Conservation (phyloP, 2,113 vertebrate species). For the Chelonoidis abingdonii region DNA sequence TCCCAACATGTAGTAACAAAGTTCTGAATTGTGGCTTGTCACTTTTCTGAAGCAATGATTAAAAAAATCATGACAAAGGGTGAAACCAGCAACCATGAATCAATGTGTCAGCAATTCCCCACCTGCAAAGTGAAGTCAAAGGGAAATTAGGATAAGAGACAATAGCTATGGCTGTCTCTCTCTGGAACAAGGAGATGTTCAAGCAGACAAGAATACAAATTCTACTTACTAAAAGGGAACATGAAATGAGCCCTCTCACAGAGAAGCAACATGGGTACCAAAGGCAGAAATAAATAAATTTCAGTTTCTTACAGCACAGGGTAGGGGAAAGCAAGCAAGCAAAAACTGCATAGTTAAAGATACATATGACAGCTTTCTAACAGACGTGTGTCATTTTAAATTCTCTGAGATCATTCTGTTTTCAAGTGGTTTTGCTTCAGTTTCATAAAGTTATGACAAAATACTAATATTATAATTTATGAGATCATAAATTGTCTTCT, state of each 20-base stretch:
- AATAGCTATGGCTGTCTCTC: not conserved
- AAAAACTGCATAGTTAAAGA: slow-evolving; percentile 12
- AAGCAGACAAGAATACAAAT: not conserved
- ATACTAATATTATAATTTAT: slow-evolving; percentile 6
- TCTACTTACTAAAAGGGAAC: slow-evolving; percentile 14
- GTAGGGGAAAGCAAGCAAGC: not conserved
- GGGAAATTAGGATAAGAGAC: slow-evolving; percentile 24
- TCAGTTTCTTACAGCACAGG: not conserved
- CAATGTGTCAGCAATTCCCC: not conserved
- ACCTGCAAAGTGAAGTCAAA: slow-evolving; percentile 12
- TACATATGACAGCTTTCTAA: slow-evolving; percentile 8
- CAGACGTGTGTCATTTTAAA: not conserved
- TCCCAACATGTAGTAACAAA: not conserved
- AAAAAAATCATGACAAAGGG: not conserved
- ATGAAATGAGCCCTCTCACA: not conserved
- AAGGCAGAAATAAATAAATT: slow-evolving; percentile 19
- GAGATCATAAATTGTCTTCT: not conserved
- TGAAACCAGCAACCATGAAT: slow-evolving; percentile 32
- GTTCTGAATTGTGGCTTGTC: not conserved
- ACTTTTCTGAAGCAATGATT: slow-evolving; percentile 13
- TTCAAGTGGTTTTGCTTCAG: slow-evolving; percentile 35
- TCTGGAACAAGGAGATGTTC: not conserved
- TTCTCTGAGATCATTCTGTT: not conserved
- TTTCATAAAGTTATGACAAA: slow-evolving; percentile 39
- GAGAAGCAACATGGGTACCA: not conserved